A percentile compares a stretch with the other conserved stretches of the same genome.
These are phyloP conservation scores for Jordanella pulchra DNA, from an alignment of 2,797 vertebrate species.

Conservation along the genomic window DNA sequence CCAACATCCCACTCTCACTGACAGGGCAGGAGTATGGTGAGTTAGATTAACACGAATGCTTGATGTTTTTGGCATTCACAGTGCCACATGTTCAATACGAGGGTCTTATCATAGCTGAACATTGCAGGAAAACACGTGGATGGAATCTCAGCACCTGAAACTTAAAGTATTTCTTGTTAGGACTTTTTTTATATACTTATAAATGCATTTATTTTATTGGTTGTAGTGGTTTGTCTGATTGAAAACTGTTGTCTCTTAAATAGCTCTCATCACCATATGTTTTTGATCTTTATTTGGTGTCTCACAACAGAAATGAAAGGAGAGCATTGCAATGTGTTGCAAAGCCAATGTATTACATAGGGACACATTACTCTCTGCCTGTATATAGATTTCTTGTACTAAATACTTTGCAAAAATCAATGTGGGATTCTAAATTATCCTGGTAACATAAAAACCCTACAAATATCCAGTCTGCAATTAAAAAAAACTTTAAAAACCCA, in stretches of 20 bases:
- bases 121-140: background rate
- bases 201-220: background rate
- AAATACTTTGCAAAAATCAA: no score
- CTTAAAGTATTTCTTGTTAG: background rate
- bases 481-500: no score
- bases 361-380: background rate
- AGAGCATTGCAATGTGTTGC: background rate
- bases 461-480: no score
- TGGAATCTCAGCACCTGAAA: background rate
- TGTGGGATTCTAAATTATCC: no score
- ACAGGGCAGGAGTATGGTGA: conserved; percentile 39
- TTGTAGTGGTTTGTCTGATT: background rate
- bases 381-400: background rate
- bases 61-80: conserved; percentile 1
- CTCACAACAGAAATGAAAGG: background rate
- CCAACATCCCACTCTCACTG: conserved; percentile 65
- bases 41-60: conserved; percentile 37
- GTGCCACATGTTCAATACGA: background rate
- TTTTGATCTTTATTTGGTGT: background rate
- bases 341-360: background rate
- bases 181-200: background rate
- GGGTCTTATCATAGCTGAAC: background rate
- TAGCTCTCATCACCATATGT: background rate
- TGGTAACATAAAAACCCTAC: no score
- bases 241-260: background rate